Evolutionary conservation across 2,888 invertebrate species (phyloP), one percentile per base, ranked within the genome.

Genomic region (Chrysomela aeneicollis): DNA sequence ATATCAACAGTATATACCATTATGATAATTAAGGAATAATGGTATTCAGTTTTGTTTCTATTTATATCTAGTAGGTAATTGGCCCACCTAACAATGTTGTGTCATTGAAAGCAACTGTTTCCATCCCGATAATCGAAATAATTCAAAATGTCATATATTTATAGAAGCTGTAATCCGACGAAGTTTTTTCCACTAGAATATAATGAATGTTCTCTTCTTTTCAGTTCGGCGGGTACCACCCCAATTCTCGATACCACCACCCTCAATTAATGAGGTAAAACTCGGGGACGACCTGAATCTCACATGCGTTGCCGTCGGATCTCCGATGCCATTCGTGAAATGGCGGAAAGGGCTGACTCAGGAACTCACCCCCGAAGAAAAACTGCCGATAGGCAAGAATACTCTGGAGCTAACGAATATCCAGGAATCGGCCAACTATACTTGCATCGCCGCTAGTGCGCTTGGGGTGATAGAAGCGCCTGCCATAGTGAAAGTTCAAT

Each of bases 241-340:
- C 0, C 93, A 94, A 79, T 99, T 99, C 84, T 95, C 97, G 12
- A 93, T 94, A 70, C 94, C 93, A 18, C 97, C 98, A 66, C 92
- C 93, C 47, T 86, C 90, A 10, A 84, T 91, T 57, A 92, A 90
- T 72, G 95, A 97, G 80, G 97, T 98, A 59, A 94, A 94, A 89
- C 87, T 97, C 55, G 97, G 97, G 12, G 92, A 93, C 0, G 92
- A 92, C 79, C 86, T 98, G 73, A 98, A 95, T 82, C 85, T 99
- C 71, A 96, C 96, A 63, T 99, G 99, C 82, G 96, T 97, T 61
- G 98, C 98, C 9, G 94, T 95, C 30, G 98, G 99, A 18, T 95
- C 98, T 0, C 98, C 98, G 5, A 97, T 98, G 97, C 99, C 98
- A 1, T 92, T 90, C 75, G 97, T 99, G 60, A 96, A 95, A 83